Percentiles rank a stretch among this genome's conserved stretches.
These are phyloP conservation scores for Neomicropteryx cornuta DNA, from an alignment of 1,140 invertebrate species.

Conservation along the genomic window DNA sequence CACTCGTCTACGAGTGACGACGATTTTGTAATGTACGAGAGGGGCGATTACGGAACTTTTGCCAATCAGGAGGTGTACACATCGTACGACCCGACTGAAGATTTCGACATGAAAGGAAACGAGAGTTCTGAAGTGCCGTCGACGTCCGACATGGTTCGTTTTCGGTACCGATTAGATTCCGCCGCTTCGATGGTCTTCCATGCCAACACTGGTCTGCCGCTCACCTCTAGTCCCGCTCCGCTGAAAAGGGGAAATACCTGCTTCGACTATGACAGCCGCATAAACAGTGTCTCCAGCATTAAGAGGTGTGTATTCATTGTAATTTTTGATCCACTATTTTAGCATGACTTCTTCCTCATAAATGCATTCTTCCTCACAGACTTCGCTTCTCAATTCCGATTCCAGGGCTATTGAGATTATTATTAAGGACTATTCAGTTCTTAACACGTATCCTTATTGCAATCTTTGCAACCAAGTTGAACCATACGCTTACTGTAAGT, in stretches of 20 bases:
- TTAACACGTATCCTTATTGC: no score
- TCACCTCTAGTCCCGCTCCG: constrained; percentile 83
- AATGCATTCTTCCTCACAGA: not conserved
- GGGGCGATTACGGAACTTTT: constrained; percentile 33
- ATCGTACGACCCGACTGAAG: constrained; percentile 17
- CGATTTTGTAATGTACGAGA: constrained; percentile 31
- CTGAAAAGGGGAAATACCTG: constrained; percentile 59
- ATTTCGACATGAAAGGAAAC: constrained; percentile 16
- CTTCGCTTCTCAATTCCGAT: no score
- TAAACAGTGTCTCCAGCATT: constrained; percentile 71
- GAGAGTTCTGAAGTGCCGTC: constrained; percentile 43
- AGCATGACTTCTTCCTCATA: not conserved
- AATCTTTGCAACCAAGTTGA: no score
- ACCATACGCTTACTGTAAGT: no score
- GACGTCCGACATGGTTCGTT: constrained; percentile 57
- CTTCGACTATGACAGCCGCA: constrained; percentile 78
- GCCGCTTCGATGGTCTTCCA: constrained; percentile 80
- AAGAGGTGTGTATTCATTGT: constrained; percentile 67
- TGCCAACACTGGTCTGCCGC: constrained; percentile 65
- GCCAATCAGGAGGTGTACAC: constrained; percentile 19
- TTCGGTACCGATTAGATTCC: constrained; percentile 63
- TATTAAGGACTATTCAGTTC: no score
- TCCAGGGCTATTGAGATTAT: no score
- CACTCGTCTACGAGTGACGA: constrained; percentile 26
- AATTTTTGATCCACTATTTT: no score